Evolutionary conservation across 2,888 invertebrate genomes (phyloP).

Genomic region (Odontocolon sp.): DNA sequence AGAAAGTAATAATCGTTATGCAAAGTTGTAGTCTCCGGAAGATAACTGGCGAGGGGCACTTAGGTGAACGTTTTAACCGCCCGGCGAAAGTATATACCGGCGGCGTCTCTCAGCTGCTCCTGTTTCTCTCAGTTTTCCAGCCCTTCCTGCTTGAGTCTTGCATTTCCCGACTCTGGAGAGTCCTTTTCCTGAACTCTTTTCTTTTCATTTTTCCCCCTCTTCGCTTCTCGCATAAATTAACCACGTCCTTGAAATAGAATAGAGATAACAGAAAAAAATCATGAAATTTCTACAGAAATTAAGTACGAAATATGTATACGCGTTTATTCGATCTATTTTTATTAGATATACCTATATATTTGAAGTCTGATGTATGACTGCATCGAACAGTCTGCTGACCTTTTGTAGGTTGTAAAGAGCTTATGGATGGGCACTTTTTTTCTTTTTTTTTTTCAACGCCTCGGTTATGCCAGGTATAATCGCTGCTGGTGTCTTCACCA

Average conservation of each 20-base stretch:
- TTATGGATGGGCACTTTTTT: conserved; percentile 12
- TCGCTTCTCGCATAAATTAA: neutral
- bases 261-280: neutral
- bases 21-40: conserved; percentile 70
- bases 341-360: neutral
- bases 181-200: conserved; percentile 9
- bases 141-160: neutral
- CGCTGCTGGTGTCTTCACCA: conserved; percentile 58
- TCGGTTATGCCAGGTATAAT: conserved; percentile 23
- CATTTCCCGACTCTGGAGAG: neutral
- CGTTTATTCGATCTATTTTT: neutral
- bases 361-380: conserved; percentile 5
- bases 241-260: neutral
- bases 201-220: neutral
- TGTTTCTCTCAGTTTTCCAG: neutral
- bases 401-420: neutral
- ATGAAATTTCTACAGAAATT: neutral
- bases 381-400: neutral
- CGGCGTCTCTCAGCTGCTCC: neutral
- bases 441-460: neutral
- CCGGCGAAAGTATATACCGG: conserved; percentile 54
- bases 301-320: neutral
- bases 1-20: conserved; percentile 75
- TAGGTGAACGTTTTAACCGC: conserved; percentile 58
- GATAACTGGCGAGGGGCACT: conserved; percentile 66